Evolutionary conservation across 2,113 vertebrate species (phyloP).

Genomic region (Muntiacus muntjak): DNA sequence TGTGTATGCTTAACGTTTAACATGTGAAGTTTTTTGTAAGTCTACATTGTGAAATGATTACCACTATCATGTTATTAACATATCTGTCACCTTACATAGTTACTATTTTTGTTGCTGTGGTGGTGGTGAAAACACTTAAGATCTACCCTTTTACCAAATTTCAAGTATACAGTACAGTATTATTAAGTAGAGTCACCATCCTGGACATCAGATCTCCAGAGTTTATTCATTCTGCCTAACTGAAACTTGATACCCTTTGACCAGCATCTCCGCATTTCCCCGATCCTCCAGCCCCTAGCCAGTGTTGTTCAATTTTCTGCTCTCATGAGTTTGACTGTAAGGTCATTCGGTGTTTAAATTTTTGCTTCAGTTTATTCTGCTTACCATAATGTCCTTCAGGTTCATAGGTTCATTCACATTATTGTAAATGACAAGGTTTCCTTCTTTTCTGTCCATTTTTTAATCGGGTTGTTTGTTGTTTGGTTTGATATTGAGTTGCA

Average conservation of each 20-base stretch:
- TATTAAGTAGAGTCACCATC: neutral
- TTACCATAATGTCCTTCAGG: neutral
- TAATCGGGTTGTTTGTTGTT: neutral
- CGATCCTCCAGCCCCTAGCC: accelerated
- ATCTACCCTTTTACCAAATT: neutral
- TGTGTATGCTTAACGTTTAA: neutral
- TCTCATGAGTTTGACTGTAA: neutral
- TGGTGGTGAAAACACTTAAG: neutral
- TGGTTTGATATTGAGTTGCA: neutral
- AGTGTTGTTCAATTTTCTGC: neutral
- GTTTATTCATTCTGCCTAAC: neutral
- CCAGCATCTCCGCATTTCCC: neutral
- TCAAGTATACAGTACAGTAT: neutral
- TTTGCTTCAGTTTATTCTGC: neutral
- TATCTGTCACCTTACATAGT: neutral
- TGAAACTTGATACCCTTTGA: neutral
- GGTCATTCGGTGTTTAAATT: neutral
- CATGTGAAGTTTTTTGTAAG: neutral
- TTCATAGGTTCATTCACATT: neutral
- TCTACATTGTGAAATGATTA: neutral
- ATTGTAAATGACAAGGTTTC: neutral
- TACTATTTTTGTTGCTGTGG: neutral
- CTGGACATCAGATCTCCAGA: neutral
- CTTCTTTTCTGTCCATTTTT: neutral
- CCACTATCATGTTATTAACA: no score